These are phyloP conservation scores for Anoura caudifer DNA, from an alignment of 2,113 vertebrate species.

Conservation along the genomic window DNA sequence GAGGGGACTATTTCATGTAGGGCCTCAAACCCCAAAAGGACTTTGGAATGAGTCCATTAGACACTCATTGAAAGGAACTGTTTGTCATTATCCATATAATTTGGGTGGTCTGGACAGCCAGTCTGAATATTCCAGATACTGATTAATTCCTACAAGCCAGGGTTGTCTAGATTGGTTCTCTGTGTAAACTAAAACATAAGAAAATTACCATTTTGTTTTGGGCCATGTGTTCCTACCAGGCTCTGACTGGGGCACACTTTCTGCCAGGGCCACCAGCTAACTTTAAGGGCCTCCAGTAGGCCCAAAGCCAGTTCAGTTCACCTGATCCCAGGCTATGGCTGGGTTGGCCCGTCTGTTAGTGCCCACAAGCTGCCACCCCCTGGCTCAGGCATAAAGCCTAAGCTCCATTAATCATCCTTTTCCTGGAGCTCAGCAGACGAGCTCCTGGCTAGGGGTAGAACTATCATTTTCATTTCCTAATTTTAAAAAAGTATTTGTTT, in stretches of 20 bases:
- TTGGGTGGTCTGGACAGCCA: not conserved
- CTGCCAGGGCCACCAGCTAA: constrained; percentile 13
- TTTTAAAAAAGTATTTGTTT: constrained; percentile 58
- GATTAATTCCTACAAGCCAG: not conserved
- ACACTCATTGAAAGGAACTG: not conserved
- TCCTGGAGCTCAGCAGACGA: constrained; percentile 10
- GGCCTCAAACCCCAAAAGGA: not conserved
- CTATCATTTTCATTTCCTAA: constrained; percentile 51
- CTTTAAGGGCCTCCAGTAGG: not conserved
- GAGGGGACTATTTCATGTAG: not conserved
- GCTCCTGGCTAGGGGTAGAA: not conserved
- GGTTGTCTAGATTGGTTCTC: not conserved
- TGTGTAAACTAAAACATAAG: not conserved
- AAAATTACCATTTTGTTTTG: constrained; percentile 11
- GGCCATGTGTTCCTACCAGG: not conserved
- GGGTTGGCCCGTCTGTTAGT: constrained; percentile 1
- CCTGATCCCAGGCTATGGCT: constrained; percentile 6
- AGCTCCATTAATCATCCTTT: constrained; percentile 48
- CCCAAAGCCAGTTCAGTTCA: not conserved
- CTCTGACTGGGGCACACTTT: not conserved
- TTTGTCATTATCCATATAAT: not conserved
- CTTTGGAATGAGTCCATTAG: not conserved
- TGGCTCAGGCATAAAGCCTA: constrained; percentile 33
- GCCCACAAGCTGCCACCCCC: not conserved
- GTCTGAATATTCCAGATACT: not conserved